These are phyloP conservation scores for Silvanus unidentatus DNA, from an alignment of 2,888 invertebrate species.

Conservation along the genomic window DNA sequence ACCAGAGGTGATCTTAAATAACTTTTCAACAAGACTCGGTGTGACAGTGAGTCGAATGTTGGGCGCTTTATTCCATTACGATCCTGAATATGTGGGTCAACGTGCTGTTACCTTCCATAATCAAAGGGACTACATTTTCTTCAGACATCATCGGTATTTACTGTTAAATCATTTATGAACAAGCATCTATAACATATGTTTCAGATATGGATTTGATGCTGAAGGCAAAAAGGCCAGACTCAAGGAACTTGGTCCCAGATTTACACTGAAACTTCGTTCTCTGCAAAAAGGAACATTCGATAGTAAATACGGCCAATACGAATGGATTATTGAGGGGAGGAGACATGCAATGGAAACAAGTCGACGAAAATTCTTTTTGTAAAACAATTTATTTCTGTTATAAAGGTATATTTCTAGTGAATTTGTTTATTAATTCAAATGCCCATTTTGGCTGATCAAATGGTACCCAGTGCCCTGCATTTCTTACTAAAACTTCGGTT, in stretches of 20 bases:
- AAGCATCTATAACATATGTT: too few relatives aligned
- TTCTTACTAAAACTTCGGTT: conserved; percentile 64
- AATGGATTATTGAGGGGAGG: conserved; percentile 88
- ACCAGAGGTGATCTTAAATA: conserved; percentile 93
- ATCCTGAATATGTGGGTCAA: conserved; percentile 90
- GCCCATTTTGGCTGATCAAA: conserved; percentile 58
- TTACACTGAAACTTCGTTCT: conserved; percentile 87
- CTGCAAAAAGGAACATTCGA: conserved; percentile 97
- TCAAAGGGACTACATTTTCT: conserved; percentile 97
- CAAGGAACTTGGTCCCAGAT: conserved; percentile 93
- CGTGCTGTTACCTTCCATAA: conserved; percentile 97
- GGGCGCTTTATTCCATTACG: conserved; percentile 89
- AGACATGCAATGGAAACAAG: conserved; percentile 92
- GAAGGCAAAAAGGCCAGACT: conserved; percentile 70
- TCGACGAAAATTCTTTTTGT: conserved; percentile 87
- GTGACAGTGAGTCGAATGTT: conserved; percentile 87
- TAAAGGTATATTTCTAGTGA: too few relatives aligned
- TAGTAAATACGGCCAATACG: conserved; percentile 92
- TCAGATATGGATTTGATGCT: conserved; percentile 83
- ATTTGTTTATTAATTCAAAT: too few relatives aligned
- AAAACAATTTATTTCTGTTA: conserved; percentile 27
- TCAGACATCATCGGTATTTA: conserved; percentile 96
- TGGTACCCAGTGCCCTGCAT: conserved; percentile 77
- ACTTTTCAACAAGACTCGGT: conserved; percentile 92
- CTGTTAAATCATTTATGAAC: too few relatives aligned